Percentiles rank a stretch among this genome's conserved stretches.
Evolutionary conservation across 2,797 vertebrate genomes (phyloP).

Genomic region (Eulemur coronatus): DNA sequence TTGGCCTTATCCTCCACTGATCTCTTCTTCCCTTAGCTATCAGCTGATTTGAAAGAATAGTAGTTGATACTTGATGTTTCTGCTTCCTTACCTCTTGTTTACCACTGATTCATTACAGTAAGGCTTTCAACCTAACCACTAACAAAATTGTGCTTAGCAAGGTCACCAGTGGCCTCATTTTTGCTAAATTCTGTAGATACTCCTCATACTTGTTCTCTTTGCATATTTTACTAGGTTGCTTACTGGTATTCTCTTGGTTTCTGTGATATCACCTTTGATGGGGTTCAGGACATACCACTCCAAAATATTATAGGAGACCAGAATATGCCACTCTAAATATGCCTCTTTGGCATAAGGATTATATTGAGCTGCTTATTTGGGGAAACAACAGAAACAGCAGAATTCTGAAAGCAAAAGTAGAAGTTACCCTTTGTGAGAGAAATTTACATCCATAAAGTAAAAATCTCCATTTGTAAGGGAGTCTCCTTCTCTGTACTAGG

Average conservation of each 20-base stretch:
- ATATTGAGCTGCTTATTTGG: background rate
- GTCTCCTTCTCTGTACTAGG: background rate
- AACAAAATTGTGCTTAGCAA: background rate
- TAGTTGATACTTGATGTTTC: background rate
- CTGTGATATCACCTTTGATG: background rate
- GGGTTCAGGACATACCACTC: background rate
- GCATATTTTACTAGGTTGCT: background rate
- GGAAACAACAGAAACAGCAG: no score
- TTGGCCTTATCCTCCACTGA: background rate
- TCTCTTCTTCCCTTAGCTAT: background rate
- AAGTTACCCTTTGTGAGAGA: background rate
- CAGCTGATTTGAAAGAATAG: background rate
- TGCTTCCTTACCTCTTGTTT: background rate
- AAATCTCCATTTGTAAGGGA: background rate
- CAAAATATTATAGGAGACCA: background rate
- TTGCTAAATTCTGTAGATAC: background rate
- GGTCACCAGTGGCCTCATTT: background rate
- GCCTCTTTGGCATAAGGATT: background rate
- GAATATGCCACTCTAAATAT: background rate
- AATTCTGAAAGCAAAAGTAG: no score
- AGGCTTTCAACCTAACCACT: background rate
- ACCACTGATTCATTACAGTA: background rate
- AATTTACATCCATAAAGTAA: background rate
- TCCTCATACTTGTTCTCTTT: background rate
- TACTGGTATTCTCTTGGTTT: background rate